phyloP scores from a whole-genome alignment of 2,888 invertebrate genomes.

The Zeuzera pyrina region DNA sequence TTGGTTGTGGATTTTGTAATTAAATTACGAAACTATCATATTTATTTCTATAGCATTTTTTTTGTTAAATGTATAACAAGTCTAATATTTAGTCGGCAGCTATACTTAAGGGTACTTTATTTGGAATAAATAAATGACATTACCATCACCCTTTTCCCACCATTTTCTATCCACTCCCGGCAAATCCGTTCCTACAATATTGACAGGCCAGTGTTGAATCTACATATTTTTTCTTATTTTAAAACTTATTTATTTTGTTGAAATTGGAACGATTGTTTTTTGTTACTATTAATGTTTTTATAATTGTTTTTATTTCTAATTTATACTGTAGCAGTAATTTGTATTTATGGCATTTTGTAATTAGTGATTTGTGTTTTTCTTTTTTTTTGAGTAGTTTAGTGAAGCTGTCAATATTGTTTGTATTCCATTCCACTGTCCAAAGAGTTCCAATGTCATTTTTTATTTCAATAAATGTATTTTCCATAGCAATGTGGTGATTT shows the following conservation, averaged over 20 bases:
- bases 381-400: slow-evolving; percentile 56
- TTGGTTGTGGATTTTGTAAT: slow-evolving; percentile 42
- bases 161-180: slow-evolving; percentile 22
- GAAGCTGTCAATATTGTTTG: slow-evolving; percentile 69
- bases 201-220: slow-evolving; percentile 73
- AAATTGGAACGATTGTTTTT: too few species aligned
- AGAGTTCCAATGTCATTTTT: slow-evolving; percentile 64
- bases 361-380: slow-evolving; percentile 23
- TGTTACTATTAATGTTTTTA: slow-evolving; percentile 64
- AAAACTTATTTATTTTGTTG: slow-evolving; percentile 55
- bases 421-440: slow-evolving; percentile 58
- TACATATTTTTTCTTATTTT: slow-evolving; percentile 34
- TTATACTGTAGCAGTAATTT: slow-evolving; percentile 51
- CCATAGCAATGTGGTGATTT: too few species aligned
- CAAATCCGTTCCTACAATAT: slow-evolving; percentile 52
- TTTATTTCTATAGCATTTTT: slow-evolving; percentile 42
- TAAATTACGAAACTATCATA: slow-evolving; percentile 30
- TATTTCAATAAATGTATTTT: slow-evolving; percentile 71
- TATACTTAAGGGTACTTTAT: slow-evolving; percentile 62
- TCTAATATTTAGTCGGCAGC: slow-evolving; percentile 61
- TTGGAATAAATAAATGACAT: slow-evolving; percentile 69
- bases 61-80: slow-evolving; percentile 55
- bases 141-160: slow-evolving; percentile 20
- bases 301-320: slow-evolving; percentile 63
- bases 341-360: slow-evolving; percentile 48